Base-by-base conservation (phyloP, 2,888 invertebrate species). In the Dolichomitus sp. region DNA sequence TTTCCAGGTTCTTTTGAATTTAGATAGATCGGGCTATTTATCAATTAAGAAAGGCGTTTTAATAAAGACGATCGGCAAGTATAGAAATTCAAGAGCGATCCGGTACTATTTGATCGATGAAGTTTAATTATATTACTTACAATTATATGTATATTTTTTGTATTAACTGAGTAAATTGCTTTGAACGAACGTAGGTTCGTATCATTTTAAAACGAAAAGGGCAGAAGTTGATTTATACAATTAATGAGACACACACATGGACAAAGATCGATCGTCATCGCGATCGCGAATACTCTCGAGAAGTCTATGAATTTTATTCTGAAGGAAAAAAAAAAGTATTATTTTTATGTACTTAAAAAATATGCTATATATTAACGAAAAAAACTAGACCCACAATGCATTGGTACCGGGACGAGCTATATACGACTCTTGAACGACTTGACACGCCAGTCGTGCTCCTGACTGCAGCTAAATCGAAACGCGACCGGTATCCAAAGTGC, bases 21-120 rank as follows among this genome's bases (percentile, higher is more conserved):
- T 87, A 40, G 88, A 83, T 70, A 86, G 87, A 45, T 61, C 80
- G 61, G 81, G 89, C 66, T 91, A 91, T 85, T 80, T 91, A 80
- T 66, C 74, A 61, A 59, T 30, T 9, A 91, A 80, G 57, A 83
- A 76, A 80, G 2, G 0, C 6, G 61, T 14, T 75, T 72, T 80
- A 48, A 45, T 75, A 14, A 70, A 59, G 45, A 37, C 37, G 7
- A 63, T 78, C 50, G 66, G 68, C 27, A 27, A 42, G 17, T 12
- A 42, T 65, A 50, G 63, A 50, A 23, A 5, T 4, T 19, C 52
- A 37, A 45, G 3, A 12, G 4, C 0, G 5, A 5, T 45, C 5
- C 12, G 14, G 6, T 14, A 12, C 30, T 37, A 37, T 37, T 5
- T 1, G 7, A 37, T 7, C 37, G 6, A 61, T 37, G 63, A 19